These are phyloP conservation scores for Xanthostigma xanthostigma DNA, from an alignment of 2,888 invertebrate species.

Conservation along the genomic window DNA sequence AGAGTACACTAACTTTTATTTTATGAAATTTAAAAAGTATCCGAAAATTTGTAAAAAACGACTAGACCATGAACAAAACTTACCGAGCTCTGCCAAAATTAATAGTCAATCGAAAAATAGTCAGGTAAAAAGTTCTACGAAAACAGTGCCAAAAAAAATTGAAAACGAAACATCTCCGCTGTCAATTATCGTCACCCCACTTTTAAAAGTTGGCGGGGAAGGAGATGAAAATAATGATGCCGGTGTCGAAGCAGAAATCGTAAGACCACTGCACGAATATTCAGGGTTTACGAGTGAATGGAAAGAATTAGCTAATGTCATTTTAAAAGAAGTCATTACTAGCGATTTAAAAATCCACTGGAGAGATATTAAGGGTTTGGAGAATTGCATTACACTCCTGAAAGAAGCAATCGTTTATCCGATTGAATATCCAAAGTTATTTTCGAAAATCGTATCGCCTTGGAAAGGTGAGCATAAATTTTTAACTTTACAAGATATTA, in stretches of 20 bases:
- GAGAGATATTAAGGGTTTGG: conserved; percentile 68
- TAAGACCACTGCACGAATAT: conserved; percentile 19
- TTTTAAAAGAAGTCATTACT: conserved; percentile 45
- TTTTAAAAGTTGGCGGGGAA: conserved; percentile 7
- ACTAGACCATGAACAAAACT: conserved; percentile 6
- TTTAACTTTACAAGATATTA: no score
- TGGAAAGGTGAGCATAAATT: conserved; percentile 56
- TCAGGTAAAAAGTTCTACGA: conserved; percentile 8
- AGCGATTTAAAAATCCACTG: conserved; percentile 55
- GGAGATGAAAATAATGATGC: conserved; percentile 3
- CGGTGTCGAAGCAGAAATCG: conserved; percentile 3
- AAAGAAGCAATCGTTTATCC: conserved; percentile 82
- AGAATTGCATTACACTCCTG: conserved; percentile 55
- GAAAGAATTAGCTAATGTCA: conserved; percentile 45
- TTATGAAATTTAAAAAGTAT: conserved; percentile 70
- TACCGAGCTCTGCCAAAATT: conserved; percentile 12
- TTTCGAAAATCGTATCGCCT: conserved; percentile 51
- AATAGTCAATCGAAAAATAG: conserved; percentile 8
- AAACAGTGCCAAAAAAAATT: conserved; percentile 15
- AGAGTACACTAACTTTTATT: conserved; percentile 79
- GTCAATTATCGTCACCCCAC: conserved; percentile 18
- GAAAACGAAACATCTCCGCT: conserved; percentile 8
- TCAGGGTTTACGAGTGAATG: conserved; percentile 36
- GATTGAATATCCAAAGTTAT: conserved; percentile 54
- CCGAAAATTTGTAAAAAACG: conserved; percentile 60